A percentile compares a stretch with the other conserved stretches of the same genome.
Conservation (phyloP, 2,113 vertebrate genomes). For the Climacteris rufus region DNA sequence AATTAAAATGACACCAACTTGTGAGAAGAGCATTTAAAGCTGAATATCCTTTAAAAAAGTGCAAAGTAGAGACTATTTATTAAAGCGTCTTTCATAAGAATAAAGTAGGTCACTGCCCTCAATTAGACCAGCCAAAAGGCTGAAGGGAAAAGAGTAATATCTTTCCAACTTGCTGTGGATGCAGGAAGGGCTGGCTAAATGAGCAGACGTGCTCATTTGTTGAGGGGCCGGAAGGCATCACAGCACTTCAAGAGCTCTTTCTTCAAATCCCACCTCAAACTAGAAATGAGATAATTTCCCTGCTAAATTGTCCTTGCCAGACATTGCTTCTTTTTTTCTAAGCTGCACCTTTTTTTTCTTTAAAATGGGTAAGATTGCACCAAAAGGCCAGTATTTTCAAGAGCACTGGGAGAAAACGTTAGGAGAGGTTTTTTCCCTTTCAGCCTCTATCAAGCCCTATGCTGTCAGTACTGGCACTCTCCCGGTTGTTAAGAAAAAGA, state of each 20-base stretch:
- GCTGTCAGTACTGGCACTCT: not conserved
- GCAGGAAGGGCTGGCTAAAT: constrained; percentile 5
- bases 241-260: not conserved
- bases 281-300: constrained; percentile 6
- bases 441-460: not conserved
- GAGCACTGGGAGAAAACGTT: not conserved
- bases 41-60: not conserved
- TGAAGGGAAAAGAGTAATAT: constrained; percentile 5
- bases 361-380: not conserved
- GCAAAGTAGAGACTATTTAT: not conserved
- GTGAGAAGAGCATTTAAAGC: not conserved
- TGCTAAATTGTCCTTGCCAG: not conserved
- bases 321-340: not conserved
- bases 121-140: constrained; percentile 19
- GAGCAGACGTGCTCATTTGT: not conserved
- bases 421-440: not conserved
- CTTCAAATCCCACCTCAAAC: not conserved
- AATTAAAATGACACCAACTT: not conserved
- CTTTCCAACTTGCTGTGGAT: not conserved
- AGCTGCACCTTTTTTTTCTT: not conserved
- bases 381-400: not conserved
- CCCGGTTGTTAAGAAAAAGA: not conserved
- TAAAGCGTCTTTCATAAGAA: not conserved
- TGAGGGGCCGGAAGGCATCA: not conserved
- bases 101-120: constrained; percentile 17